Evolutionary conservation across 2,113 vertebrate species (phyloP).

Genomic region (Callorhinus ursinus): DNA sequence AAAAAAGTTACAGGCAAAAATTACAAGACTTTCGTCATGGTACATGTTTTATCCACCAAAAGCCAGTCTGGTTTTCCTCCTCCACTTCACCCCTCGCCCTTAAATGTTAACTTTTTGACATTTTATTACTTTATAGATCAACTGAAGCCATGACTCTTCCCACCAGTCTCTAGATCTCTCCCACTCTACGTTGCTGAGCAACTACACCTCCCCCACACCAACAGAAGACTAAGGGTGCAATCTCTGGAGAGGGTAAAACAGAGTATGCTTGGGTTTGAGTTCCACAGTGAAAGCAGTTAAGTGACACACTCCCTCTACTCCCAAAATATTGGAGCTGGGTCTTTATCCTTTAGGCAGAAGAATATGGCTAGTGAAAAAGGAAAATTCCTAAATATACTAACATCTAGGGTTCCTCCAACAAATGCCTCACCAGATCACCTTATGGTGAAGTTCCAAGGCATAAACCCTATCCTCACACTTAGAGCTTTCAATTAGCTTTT

Average conservation of each 20-base stretch:
- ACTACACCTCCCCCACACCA: not conserved
- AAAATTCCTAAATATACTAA: not conserved
- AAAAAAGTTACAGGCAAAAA: not conserved
- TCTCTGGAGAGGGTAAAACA: no score
- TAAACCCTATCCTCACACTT: not conserved
- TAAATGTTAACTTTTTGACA: not conserved
- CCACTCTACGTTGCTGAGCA: not conserved
- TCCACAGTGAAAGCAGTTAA: not conserved
- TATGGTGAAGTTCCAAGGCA: not conserved
- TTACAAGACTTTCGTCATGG: not conserved
- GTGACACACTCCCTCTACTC: not conserved
- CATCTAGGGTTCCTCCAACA: not conserved
- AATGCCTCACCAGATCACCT: not conserved
- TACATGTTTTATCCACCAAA: not conserved
- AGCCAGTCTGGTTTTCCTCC: not conserved
- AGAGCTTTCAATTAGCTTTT: conserved; percentile 2
- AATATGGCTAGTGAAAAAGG: not conserved
- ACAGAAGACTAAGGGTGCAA: not conserved
- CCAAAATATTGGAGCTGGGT: not conserved
- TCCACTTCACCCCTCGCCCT: not conserved
- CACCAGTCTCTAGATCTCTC: not conserved
- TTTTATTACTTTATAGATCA: not conserved
- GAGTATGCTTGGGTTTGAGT: not conserved
- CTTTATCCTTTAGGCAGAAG: not conserved
- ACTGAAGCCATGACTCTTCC: not conserved